Base-by-base conservation (phyloP, 2,113 vertebrate genomes). In the Protomyctophum bolini region DNA sequence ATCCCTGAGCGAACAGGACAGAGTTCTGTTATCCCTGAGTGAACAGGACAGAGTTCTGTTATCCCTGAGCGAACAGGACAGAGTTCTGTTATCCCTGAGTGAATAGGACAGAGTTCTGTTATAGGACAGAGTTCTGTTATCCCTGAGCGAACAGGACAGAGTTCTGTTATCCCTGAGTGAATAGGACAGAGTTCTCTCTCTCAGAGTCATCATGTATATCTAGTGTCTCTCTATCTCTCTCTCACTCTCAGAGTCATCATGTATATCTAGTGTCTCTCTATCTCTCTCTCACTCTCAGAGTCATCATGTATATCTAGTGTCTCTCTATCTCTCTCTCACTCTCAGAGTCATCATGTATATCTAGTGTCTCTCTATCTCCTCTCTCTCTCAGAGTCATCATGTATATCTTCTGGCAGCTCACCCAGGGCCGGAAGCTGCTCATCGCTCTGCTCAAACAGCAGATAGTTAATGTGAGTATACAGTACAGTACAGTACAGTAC, bases 341-440 rank as follows among this genome's bases (percentile, higher is more conserved):
- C 71, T 92, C 79, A 99, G 97, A 58, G 85, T 95, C 69, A 62
- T 96, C 74, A 92, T 21, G 21, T 21, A 21, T 21, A 21, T 21
- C 21, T 21, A 21, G 21, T 21, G 21, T 21, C 21, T 21, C 21
- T 21, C 21, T 21, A 21, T 69, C 55, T 52, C 0, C n/a, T 70
- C 58, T 41, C 54, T 52, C n/a, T 12, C 72, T 92, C 79, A 99
- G 97, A 59, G 84, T 95, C 68, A 62, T 96, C 74, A 92, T 91
- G 58, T 97, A 96, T 71, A 76, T 98, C 76, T 94, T 96, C 87
- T 96, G 93, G 94, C 88, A 98, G 92, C 89, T 99, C 79, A 91
- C 90, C 79, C 82, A 92, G 73, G 97, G 94, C 72, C 95, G 95
- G 80, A 97, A 92, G 88, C 83, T 90, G 29, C 92, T 93, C 80